Evolutionary conservation across 2,888 invertebrate genomes (phyloP), one percentile per base, ranked within the genome.

Genomic region (Antitype chi): DNA sequence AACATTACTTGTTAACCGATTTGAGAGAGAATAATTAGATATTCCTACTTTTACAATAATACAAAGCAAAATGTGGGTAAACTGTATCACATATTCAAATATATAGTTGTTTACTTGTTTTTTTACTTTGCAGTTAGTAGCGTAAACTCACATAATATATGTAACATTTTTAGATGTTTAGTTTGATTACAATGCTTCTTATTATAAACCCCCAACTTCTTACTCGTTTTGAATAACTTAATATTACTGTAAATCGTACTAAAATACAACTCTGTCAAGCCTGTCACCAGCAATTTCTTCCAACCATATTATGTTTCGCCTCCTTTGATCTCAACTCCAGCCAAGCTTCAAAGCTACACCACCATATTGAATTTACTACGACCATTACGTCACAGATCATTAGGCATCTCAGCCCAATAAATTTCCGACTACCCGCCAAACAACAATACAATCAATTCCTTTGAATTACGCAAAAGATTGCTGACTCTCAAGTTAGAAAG

Each of bases 401-500:
- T 87, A 88, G 62, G 57, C 76, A 66, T 60, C 70, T 68, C 52
- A 70, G 70, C 64, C 62, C 71, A 83, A 83, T 82, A 85, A 85
- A 86, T 81, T 79, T 69, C 76, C 47, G 53, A 77, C 70, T 82
- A 78, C 83, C 53, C 17, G 38, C 71, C 74, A 76, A 86, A 87
- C 85, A 86, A 86, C 87, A 88, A 83, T 80, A 82, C 78, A 89
- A 89, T 88, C 88, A 90, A 87, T 88, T 80, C 79, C 80, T 84
- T 86, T 88, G 87, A 89, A 89, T 88, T 90, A 75, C 79, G 80
- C 76, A 84, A 81, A 88, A 90, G 87, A 89, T 89, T 89, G 74
- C 77, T 85, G 88, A 89, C 87, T 91, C 87, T 83, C 80, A 82
- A 85, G 71, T 80, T 80, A 49, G 66, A 70, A 85, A 88, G 89